Conservation (phyloP, 2,888 invertebrate genomes). For the Agonopterix subpropinquella region DNA sequence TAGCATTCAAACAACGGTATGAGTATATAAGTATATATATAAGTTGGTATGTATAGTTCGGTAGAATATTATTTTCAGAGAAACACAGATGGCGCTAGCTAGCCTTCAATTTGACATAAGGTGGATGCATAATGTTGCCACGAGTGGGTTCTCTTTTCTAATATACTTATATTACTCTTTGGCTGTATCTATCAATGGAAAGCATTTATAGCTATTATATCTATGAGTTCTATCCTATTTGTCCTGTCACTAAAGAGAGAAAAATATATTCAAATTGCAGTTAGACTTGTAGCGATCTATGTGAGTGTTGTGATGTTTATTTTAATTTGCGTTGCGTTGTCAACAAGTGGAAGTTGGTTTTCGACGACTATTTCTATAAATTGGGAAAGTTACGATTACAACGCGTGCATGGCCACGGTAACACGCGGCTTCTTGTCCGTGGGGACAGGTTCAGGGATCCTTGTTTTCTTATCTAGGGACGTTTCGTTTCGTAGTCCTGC, state of each 20-base stretch:
- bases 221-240: conserved; percentile 32
- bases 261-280: conserved; percentile 34
- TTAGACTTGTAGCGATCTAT: conserved; percentile 35
- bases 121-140: no score
- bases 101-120: no score
- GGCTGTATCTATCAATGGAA: conserved; percentile 46
- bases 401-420: conserved; percentile 26
- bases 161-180: no score
- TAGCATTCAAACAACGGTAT: no score
- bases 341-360: conserved; percentile 55
- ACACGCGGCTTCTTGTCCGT: conserved; percentile 38
- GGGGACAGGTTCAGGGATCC: conserved; percentile 50
- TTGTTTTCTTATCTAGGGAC: conserved; percentile 43
- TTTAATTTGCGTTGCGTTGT: conserved; percentile 47
- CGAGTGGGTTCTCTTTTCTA: no score
- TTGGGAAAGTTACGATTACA: conserved; percentile 27
- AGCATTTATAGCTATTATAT: conserved; percentile 25
- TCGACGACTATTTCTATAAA: conserved; percentile 27
- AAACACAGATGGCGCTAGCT: no score
- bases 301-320: conserved; percentile 32
- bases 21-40: no score
- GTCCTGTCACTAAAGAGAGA: conserved; percentile 44
- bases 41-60: no score
- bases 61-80: no score
- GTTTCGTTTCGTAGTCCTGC: conserved; percentile 58